Evolutionary conservation across 2,888 invertebrate genomes (phyloP), one percentile per base, ranked within the genome.

Genomic region (Lithophane ornitopus): DNA sequence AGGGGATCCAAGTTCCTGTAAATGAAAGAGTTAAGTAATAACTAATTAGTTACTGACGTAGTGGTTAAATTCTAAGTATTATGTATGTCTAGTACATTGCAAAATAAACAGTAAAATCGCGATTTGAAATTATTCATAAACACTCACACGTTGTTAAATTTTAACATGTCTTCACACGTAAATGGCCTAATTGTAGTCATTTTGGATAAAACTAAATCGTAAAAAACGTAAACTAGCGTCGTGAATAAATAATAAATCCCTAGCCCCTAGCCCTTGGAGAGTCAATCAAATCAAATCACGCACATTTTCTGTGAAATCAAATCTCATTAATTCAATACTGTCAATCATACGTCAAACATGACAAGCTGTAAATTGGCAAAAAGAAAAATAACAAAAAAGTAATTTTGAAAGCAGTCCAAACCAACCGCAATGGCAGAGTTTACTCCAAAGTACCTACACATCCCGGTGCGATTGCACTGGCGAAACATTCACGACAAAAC

Each of bases 111-210:
- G 9, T n/a, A 52, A 34, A 78, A 44, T 26, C 6, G 46, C 4
- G 16, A 16, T 41, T 49, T n/a, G 7, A 19, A 14, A 59, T 28
- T 16, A 41, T 26, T 39, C 12, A 26, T 26, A 49, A 61, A 41
- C 9, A 98, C 98, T 97, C 97, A 99, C 99, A 99, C 99, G 92
- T 98, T 98, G 93, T 99, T 99, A 93, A 99, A 99, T 96, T 98
- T 98, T 91, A 99, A 98, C 97, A 99, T 98, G 95, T 99, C 99
- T 93, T 98, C 98, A 92, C 99, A 99, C 1, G 98, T 98, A 94
- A 99, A 99, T 22, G 99, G 98, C 82, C 99, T 97, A 88, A 99
- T 97, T 11, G 99, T 99, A 9, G 99, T 99, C 99, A 99, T 99
- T 58, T 63, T 82, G 6, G 1, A 16, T 61, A 26, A 2, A 0